Evolutionary conservation across 2,113 vertebrate species (phyloP).

Genomic region (Ochotona princeps): DNA sequence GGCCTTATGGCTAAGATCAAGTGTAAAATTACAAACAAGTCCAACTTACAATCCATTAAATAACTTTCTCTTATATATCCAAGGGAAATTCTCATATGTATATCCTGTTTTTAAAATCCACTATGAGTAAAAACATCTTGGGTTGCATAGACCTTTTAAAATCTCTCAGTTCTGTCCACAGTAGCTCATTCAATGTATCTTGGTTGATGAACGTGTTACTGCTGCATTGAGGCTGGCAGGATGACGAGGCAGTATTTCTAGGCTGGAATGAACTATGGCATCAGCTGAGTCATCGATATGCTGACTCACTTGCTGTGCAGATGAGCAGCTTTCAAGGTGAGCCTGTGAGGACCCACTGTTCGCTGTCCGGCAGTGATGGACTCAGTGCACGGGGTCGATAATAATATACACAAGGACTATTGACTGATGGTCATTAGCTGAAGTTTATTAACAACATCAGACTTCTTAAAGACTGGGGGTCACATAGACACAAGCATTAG

Average conservation of each 20-base stretch:
- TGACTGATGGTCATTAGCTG: too few species aligned
- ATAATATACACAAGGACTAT: too few species aligned
- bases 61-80: background rate
- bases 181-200: background rate
- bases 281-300: background rate
- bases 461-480: too few species aligned
- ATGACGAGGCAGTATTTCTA: background rate
- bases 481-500: too few species aligned
- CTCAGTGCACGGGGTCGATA: too few species aligned
- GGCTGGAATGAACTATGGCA: background rate
- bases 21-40: background rate
- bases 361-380: too few species aligned
- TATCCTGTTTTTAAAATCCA: background rate
- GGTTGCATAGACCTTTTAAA: background rate
- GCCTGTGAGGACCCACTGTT: background rate
- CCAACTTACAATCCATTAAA: background rate
- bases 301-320: background rate
- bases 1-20: too few species aligned
- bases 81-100: background rate
- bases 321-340: background rate
- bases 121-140: background rate
- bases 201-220: background rate
- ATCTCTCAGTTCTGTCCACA: background rate
- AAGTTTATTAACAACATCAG: too few species aligned
- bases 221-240: background rate